Conservation (phyloP, 1,140 invertebrate species). For the Atopsyche davidsoni region DNA sequence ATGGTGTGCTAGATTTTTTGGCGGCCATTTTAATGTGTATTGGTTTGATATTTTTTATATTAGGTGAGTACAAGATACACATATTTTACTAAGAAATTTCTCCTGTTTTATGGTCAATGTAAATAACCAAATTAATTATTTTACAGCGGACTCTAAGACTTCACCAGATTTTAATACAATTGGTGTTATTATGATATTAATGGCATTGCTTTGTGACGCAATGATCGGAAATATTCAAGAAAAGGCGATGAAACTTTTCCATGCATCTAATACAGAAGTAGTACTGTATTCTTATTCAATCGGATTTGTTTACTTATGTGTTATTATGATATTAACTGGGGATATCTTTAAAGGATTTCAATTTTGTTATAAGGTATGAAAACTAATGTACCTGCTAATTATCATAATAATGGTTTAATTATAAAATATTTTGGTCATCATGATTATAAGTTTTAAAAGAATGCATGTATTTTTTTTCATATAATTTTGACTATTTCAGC, state of each 20-base stretch:
- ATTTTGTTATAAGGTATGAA: slow-evolving; percentile 71
- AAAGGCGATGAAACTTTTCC: slow-evolving; percentile 80
- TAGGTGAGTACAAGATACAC: slow-evolving; percentile 41
- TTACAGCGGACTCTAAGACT: slow-evolving; percentile 80
- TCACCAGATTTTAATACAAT: slow-evolving; percentile 81
- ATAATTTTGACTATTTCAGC: slow-evolving; percentile 43
- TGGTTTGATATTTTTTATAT: slow-evolving; percentile 86
- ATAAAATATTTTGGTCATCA: not conserved
- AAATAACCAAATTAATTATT: not conserved
- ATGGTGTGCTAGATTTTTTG: slow-evolving; percentile 74
- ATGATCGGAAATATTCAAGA: slow-evolving; percentile 95
- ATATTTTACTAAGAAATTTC: not conserved
- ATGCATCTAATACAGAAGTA: slow-evolving; percentile 83
- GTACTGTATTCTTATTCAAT: slow-evolving; percentile 90
- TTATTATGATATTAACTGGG: slow-evolving; percentile 68
- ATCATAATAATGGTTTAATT: not conserved
- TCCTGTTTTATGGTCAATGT: not conserved
- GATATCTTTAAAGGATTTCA: slow-evolving; percentile 67
- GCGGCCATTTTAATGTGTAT: slow-evolving; percentile 84
- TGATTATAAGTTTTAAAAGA: not conserved
- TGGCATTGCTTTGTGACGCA: slow-evolving; percentile 86
- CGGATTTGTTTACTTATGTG: slow-evolving; percentile 78
- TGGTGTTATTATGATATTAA: slow-evolving; percentile 81
- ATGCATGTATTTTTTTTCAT: not conserved
- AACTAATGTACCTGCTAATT: no score